phyloP scores from a whole-genome alignment of 1,140 invertebrate species.

The Neodiprion virginianus region DNA sequence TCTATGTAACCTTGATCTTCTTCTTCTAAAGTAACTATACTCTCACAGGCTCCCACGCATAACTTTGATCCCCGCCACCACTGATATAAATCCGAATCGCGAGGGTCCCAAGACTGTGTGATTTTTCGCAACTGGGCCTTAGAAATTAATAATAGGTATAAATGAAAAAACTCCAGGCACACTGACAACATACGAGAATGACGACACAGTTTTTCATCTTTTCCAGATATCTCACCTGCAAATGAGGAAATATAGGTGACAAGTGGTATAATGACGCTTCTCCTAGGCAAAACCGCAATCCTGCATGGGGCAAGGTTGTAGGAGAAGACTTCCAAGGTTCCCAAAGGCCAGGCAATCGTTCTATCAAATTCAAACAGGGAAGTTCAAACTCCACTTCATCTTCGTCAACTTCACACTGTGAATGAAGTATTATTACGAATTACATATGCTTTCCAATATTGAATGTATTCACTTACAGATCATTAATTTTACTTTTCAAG shows the following conservation, averaged over 20 bases:
- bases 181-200: no score
- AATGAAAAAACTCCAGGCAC: neutral
- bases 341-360: conserved; percentile 78
- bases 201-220: neutral
- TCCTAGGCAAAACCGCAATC: conserved; percentile 68
- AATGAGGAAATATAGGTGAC: conserved; percentile 72
- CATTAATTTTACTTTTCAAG: no score
- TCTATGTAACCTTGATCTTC: conserved; percentile 71
- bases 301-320: conserved; percentile 70
- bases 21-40: conserved; percentile 74
- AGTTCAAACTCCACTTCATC: conserved; percentile 82
- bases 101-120: conserved; percentile 66
- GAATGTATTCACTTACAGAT: no score
- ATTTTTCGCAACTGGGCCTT: conserved; percentile 67
- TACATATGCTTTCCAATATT: no score
- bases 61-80: conserved; percentile 84
- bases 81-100: conserved; percentile 76
- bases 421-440: conserved; percentile 23
- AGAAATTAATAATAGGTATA: conserved; percentile 15
- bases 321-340: conserved; percentile 68
- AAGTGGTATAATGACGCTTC: conserved; percentile 69
- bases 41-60: conserved; percentile 75
- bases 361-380: conserved; percentile 79
- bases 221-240: conserved; percentile 64
- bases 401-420: conserved; percentile 75